These are phyloP conservation scores for Pteropus alecto DNA, from an alignment of 2,113 vertebrate genomes.

Conservation along the genomic window DNA sequence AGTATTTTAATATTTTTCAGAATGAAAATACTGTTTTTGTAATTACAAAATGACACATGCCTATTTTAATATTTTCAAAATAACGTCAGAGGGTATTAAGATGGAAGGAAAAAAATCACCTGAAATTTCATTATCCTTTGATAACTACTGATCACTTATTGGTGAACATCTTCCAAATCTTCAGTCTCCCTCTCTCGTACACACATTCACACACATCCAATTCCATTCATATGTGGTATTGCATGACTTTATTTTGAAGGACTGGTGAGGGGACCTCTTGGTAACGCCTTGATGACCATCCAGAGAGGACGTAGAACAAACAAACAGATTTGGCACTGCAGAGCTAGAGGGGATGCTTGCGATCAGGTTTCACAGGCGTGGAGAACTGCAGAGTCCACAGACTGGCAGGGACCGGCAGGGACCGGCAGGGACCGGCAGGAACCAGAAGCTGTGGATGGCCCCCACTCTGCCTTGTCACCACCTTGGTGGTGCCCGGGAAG, in stretches of 20 bases:
- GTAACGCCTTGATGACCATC: not conserved
- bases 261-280: not conserved
- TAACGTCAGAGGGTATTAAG: not conserved
- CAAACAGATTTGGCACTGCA: accelerated
- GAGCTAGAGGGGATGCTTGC: accelerated
- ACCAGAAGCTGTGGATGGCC: accelerated
- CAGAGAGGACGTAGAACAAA: not conserved
- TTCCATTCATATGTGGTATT: not conserved
- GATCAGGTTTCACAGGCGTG: not conserved
- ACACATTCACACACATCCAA: too few species aligned
- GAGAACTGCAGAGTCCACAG: accelerated
- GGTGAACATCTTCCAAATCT: not conserved
- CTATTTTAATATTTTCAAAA: not conserved
- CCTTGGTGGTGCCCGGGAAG: not conserved
- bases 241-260: not conserved
- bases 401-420: not conserved
- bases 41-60: not conserved
- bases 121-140: not conserved
- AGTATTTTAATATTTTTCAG: not conserved
- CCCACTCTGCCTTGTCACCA: not conserved
- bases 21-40: not conserved
- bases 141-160: not conserved
- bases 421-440: not conserved
- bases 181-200: not conserved
- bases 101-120: not conserved